phyloP scores from a whole-genome alignment of 2,888 invertebrate species.

The Hemicrepidius hirtus region DNA sequence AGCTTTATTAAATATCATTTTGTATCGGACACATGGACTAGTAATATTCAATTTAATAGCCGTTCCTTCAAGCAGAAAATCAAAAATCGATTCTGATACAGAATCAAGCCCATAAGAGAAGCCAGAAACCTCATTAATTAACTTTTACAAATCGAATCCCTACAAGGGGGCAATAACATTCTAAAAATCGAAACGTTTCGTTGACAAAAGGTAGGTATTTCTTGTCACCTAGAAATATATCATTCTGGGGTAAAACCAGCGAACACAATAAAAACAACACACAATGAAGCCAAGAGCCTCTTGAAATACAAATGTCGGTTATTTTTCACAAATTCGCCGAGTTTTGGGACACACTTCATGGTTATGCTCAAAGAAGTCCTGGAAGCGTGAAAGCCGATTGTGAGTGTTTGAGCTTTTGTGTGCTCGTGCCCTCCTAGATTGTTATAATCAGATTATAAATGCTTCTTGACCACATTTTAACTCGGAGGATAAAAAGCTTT shows the following conservation, averaged over 20 bases:
- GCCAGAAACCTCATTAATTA: background rate
- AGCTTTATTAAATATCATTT: constrained; percentile 31
- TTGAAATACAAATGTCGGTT: constrained; percentile 61
- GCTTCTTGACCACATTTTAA: constrained; percentile 53
- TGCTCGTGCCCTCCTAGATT: constrained; percentile 63
- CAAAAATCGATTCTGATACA: background rate
- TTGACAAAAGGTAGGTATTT: constrained; percentile 44
- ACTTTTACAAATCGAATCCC: background rate
- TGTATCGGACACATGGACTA: background rate
- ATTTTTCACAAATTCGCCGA: constrained; percentile 64
- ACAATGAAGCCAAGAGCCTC: constrained; percentile 47
- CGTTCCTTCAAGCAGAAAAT: background rate
- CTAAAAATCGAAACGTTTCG: constrained; percentile 24
- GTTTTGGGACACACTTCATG: constrained; percentile 62
- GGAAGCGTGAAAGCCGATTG: constrained; percentile 58
- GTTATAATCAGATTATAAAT: constrained; percentile 62
- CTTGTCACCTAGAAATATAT: constrained; percentile 52
- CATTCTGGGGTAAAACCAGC: constrained; percentile 34
- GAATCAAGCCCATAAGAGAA: background rate
- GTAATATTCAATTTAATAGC: constrained; percentile 7
- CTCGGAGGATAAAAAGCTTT: constrained; percentile 24
- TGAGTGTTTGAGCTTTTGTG: constrained; percentile 59
- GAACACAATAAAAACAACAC: constrained; percentile 47
- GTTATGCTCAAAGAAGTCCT: constrained; percentile 50
- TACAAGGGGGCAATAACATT: constrained; percentile 6